phyloP scores from a whole-genome alignment of 2,888 invertebrate genomes.

The Dascillus cervinus region DNA sequence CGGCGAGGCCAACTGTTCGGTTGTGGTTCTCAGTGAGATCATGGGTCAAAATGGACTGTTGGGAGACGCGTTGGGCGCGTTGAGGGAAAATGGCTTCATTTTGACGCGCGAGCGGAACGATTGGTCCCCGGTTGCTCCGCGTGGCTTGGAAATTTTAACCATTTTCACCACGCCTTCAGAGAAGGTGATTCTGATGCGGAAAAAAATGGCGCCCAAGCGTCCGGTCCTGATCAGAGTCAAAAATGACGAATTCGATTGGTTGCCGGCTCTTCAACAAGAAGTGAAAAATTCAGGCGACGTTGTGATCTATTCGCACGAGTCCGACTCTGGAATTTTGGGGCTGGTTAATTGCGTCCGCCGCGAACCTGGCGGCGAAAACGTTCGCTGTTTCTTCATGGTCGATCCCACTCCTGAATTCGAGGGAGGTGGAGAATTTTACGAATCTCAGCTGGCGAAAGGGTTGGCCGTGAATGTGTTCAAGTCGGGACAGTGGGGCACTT shows the following conservation, averaged over 20 bases:
- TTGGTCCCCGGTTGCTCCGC: slow-evolving; percentile 25
- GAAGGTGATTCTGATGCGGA: slow-evolving; percentile 49
- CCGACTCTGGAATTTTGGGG: slow-evolving; percentile 73
- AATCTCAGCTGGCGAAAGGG: slow-evolving; percentile 58
- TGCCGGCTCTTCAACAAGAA: slow-evolving; percentile 41
- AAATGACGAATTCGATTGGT: slow-evolving; percentile 45
- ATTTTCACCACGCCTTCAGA: slow-evolving; percentile 46
- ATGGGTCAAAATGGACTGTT: too few species aligned
- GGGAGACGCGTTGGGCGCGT: neutral
- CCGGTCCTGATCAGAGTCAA: slow-evolving; percentile 45
- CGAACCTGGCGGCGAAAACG: slow-evolving; percentile 46
- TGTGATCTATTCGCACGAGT: slow-evolving; percentile 56
- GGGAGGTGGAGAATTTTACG: slow-evolving; percentile 54
- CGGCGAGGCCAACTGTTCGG: slow-evolving; percentile 24
- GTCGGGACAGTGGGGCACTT: slow-evolving; percentile 45
- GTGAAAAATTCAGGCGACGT: slow-evolving; percentile 35
- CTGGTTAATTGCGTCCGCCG: slow-evolving; percentile 76
- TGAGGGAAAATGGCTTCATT: slow-evolving; percentile 8
- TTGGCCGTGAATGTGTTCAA: slow-evolving; percentile 69
- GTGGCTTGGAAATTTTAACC: slow-evolving; percentile 45
- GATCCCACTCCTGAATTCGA: slow-evolving; percentile 56
- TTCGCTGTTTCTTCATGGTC: slow-evolving; percentile 55
- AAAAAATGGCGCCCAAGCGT: slow-evolving; percentile 42
- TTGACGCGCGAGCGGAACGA: slow-evolving; percentile 5
- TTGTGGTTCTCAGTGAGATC: slow-evolving; percentile 36